Evolutionary conservation across 2,113 vertebrate species (phyloP).

Genomic region (Gymnobelideus leadbeateri): DNA sequence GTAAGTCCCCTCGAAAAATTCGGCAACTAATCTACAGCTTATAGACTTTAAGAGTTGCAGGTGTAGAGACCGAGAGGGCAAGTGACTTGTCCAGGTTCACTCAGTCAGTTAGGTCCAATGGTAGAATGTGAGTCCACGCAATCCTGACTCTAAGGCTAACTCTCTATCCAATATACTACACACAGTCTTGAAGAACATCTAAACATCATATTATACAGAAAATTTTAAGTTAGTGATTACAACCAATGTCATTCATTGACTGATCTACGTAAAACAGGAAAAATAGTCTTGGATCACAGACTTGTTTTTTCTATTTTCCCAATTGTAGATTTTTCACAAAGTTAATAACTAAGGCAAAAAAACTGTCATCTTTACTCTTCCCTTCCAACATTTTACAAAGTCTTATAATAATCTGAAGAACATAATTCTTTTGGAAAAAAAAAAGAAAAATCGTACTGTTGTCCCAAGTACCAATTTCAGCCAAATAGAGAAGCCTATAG

Average conservation of each 20-base stretch:
- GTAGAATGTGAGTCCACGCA: background rate
- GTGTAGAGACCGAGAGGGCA: background rate
- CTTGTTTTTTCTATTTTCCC: background rate
- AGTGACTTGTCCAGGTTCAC: background rate
- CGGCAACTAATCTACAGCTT: background rate
- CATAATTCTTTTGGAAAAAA: background rate
- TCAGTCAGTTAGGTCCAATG: background rate
- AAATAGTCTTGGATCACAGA: background rate
- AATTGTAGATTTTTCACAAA: slow-evolving; percentile 19
- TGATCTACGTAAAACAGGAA: background rate
- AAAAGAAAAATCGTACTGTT: background rate
- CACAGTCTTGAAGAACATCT: background rate
- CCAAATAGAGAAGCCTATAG: slow-evolving; percentile 9
- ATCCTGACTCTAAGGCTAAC: background rate
- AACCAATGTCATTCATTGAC: background rate
- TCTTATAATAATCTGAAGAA: background rate
- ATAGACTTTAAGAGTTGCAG: background rate
- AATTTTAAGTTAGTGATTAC: background rate
- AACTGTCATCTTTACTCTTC: slow-evolving; percentile 6
- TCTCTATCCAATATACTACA: background rate
- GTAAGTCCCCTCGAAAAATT: background rate
- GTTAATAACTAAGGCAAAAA: slow-evolving; percentile 32
- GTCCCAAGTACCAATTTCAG: slow-evolving; percentile 26
- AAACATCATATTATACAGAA: slow-evolving; percentile 16
- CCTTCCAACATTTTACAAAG: slow-evolving; percentile 27